Conservation (phyloP, 2,113 vertebrate genomes). For the Oreochromis aureus region DNA sequence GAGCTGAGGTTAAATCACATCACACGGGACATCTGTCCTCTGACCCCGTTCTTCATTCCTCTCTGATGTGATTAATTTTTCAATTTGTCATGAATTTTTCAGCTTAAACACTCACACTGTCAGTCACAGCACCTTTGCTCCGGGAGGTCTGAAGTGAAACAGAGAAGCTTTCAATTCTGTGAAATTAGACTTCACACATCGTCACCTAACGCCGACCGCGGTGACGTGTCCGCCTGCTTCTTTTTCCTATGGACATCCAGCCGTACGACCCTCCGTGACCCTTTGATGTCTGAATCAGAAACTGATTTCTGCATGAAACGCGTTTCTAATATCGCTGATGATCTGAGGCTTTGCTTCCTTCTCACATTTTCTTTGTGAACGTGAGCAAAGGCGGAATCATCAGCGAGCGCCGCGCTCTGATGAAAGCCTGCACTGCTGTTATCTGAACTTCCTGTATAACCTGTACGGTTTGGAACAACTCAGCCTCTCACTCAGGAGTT, state of each 20-base stretch:
- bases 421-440: not conserved
- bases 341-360: not conserved
- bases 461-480: not conserved
- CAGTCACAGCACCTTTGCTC: not conserved
- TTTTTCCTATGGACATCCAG: not conserved
- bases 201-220: rapidly evolving
- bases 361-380: not conserved
- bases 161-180: not conserved
- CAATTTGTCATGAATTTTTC: not conserved
- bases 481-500: not conserved
- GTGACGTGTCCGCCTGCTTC: not conserved
- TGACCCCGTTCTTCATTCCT: not conserved
- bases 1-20: not conserved
- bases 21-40: not conserved
- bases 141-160: not conserved
- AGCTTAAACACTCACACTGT: not conserved
- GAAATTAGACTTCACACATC: not conserved
- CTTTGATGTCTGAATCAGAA: not conserved
- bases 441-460: not conserved
- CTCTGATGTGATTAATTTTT: not conserved
- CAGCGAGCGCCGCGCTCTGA: not conserved
- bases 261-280: not conserved
- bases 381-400: not conserved
- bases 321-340: not conserved
- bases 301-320: not conserved